phyloP scores from a whole-genome alignment of 2,888 invertebrate species.

The Silvanus unidentatus region DNA sequence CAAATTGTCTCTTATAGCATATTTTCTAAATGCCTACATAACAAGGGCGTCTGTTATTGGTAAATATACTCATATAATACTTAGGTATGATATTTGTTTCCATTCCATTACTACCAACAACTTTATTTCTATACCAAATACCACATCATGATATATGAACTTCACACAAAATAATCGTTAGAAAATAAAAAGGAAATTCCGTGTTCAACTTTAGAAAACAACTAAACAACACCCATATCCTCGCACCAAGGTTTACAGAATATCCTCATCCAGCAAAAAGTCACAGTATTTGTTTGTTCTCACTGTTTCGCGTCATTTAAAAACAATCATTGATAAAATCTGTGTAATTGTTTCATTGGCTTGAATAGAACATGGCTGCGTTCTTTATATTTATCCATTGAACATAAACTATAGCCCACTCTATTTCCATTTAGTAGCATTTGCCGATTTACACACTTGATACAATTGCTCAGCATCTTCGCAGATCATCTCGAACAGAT shows the following conservation, averaged over 20 bases:
- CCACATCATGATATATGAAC: too few relatives aligned
- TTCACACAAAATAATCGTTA: too few relatives aligned
- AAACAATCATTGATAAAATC: slow-evolving; percentile 40
- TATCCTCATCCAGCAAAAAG: too few relatives aligned
- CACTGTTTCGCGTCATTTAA: slow-evolving; percentile 31
- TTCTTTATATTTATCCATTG: slow-evolving; percentile 30
- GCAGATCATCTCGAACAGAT: slow-evolving; percentile 42
- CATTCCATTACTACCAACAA: slow-evolving; percentile 11
- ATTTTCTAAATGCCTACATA: too few relatives aligned
- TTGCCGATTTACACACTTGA: slow-evolving; percentile 39
- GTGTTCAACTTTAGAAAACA: too few relatives aligned
- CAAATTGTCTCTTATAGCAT: slow-evolving; percentile 18
- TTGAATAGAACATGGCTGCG: slow-evolving; percentile 35
- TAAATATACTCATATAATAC: too few relatives aligned
- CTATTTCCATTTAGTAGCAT: slow-evolving; percentile 39
- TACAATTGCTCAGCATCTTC: slow-evolving; percentile 41
- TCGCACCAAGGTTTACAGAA: too few relatives aligned
- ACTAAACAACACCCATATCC: too few relatives aligned
- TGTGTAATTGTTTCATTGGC: slow-evolving; percentile 41
- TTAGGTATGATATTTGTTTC: slow-evolving; percentile 11
- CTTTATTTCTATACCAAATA: slow-evolving; percentile 4
- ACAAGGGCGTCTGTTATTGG: too few relatives aligned
- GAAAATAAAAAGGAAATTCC: too few relatives aligned
- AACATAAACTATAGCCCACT: slow-evolving; percentile 34
- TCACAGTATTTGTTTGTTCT: slow-evolving; percentile 20